These are phyloP conservation scores for Protonibea diacanthus DNA, from an alignment of 2,797 vertebrate species.

Conservation along the genomic window DNA sequence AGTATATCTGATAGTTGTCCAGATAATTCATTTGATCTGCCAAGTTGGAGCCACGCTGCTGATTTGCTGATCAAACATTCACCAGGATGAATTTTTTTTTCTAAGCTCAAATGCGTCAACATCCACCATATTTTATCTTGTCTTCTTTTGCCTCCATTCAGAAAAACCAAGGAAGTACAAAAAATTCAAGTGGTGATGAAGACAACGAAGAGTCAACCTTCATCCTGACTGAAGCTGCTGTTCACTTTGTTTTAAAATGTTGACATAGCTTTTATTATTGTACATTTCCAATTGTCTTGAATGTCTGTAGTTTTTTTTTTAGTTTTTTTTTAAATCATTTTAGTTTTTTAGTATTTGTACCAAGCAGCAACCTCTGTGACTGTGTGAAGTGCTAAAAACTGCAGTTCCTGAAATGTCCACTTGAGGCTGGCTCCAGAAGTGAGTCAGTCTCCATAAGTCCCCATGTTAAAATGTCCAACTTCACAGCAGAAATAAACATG, in stretches of 20 bases:
- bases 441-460: no score
- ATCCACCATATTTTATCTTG: background rate
- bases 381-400: no score
- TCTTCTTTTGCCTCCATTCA: conserved; percentile 1
- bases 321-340: background rate
- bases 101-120: background rate
- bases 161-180: conserved; percentile 1
- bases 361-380: no score
- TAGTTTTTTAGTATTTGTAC: no score
- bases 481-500: no score
- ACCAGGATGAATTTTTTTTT: background rate
- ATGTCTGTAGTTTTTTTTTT: background rate
- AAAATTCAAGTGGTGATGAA: conserved; percentile 42
- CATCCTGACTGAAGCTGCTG: background rate
- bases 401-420: no score
- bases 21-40: background rate
- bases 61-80: background rate
- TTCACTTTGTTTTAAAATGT: background rate
- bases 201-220: background rate
- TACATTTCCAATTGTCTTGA: background rate
- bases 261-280: background rate
- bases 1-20: background rate
- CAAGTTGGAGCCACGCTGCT: background rate
- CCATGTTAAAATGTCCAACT: no score
- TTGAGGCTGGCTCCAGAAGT: no score